phyloP scores from a whole-genome alignment of 2,113 vertebrate genomes.

The Ploceus nigricollis region DNA sequence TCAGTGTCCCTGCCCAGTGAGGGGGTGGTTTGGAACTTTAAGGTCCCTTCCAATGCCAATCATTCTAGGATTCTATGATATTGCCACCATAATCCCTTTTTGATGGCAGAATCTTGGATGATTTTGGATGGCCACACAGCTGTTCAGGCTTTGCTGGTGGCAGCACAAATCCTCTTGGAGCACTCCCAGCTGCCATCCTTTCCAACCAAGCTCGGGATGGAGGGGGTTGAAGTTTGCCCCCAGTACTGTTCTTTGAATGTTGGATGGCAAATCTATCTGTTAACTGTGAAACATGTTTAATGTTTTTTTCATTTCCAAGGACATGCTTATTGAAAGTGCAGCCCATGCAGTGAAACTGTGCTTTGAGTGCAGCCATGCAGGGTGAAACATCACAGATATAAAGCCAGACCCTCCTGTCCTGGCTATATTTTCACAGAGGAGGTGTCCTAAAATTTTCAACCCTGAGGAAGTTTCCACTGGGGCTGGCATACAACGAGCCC shows the following conservation, averaged over 20 bases:
- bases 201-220: accelerated
- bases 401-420: background rate
- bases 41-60: background rate
- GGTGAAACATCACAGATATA: background rate
- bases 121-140: background rate
- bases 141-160: background rate
- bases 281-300: background rate
- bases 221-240: background rate
- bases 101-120: background rate
- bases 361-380: background rate
- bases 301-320: background rate
- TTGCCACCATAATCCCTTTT: background rate
- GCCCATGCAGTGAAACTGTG: background rate
- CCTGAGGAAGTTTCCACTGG: background rate
- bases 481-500: background rate
- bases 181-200: background rate
- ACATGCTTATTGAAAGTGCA: accelerated
- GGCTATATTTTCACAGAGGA: background rate
- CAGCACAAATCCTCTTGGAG: background rate
- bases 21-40: accelerated
- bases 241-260: background rate
- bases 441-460: background rate
- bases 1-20: background rate
- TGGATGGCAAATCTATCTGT: background rate
- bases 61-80: background rate